phyloP scores from a whole-genome alignment of 2,888 invertebrate species.

The Notodonta dromedarius region DNA sequence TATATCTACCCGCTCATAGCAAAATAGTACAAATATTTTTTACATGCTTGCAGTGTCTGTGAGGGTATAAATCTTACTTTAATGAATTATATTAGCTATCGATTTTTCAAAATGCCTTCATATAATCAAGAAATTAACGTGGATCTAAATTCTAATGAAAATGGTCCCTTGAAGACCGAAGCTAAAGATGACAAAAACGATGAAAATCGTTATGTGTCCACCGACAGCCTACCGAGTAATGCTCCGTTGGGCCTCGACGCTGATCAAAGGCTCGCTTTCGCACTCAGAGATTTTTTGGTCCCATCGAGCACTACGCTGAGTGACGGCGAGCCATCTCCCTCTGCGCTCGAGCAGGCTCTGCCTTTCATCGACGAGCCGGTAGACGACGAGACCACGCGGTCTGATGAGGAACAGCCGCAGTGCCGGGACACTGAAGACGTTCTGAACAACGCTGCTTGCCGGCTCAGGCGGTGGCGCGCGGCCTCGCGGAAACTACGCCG shows the following conservation, averaged over 20 bases:
- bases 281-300: constrained; percentile 69
- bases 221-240: constrained; percentile 47
- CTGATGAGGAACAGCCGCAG: constrained; percentile 64
- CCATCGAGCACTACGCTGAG: constrained; percentile 47
- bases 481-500: constrained; percentile 78
- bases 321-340: constrained; percentile 56
- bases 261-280: constrained; percentile 69
- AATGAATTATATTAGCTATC: constrained; percentile 45
- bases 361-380: constrained; percentile 73
- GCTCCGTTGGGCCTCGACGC: constrained; percentile 60
- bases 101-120: constrained; percentile 70
- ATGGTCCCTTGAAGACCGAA: constrained; percentile 57
- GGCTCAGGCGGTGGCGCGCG: constrained; percentile 79
- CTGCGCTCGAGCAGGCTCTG: constrained; percentile 53
- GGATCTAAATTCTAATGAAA: constrained; percentile 70
- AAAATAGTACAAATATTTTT: constrained; percentile 16
- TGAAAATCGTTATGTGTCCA: constrained; percentile 49
- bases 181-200: constrained; percentile 55
- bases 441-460: constrained; percentile 75
- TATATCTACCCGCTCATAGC: constrained; percentile 7
- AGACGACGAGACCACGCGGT: constrained; percentile 52
- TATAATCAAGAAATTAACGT: constrained; percentile 73
- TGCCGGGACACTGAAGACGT: constrained; percentile 68
- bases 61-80: constrained; percentile 19
- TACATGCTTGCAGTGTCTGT: constrained; percentile 12